Evolutionary conservation across 1,140 invertebrate genomes (phyloP).

Genomic region (Brachionus rotundiformis): DNA sequence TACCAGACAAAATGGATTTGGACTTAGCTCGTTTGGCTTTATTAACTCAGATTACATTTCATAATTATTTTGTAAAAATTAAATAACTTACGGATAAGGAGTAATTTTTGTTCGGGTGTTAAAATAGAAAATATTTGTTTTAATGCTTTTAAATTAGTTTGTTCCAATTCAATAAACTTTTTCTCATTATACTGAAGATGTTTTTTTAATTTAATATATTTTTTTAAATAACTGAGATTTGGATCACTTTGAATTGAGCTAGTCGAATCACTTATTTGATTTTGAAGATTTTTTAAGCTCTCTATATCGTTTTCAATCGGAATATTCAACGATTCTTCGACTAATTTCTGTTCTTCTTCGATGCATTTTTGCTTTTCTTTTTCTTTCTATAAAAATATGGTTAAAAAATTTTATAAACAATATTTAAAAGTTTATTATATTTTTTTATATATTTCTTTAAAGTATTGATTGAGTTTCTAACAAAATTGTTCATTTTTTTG

Average conservation of each 20-base stretch:
- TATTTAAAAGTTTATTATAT: too few relatives aligned
- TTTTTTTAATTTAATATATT: constrained; percentile 49
- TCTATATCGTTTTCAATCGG: constrained; percentile 2
- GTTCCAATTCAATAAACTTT: constrained; percentile 15
- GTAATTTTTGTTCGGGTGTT: constrained; percentile 43
- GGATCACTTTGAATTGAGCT: not conserved
- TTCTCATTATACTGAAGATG: constrained; percentile 18
- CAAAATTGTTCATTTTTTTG: too few relatives aligned
- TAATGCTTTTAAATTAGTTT: constrained; percentile 37
- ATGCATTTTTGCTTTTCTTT: constrained; percentile 47
- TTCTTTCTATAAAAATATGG: not conserved
- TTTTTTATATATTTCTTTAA: too few relatives aligned
- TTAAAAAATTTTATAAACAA: not conserved
- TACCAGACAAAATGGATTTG: constrained; percentile 5
- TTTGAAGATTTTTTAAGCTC: constrained; percentile 14
- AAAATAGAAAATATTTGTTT: constrained; percentile 30
- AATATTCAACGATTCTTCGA: not conserved
- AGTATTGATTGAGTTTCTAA: too few relatives aligned
- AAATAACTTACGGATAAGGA: constrained; percentile 34
- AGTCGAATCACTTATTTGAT: not conserved
- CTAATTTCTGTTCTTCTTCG: constrained; percentile 30
- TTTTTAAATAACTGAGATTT: constrained; percentile 33
- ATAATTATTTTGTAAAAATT: too few relatives aligned
- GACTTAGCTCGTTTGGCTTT: constrained; percentile 3
- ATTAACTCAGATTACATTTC: not conserved